phyloP scores from a whole-genome alignment of 2,888 invertebrate species.

The Flexamia atlantica region DNA sequence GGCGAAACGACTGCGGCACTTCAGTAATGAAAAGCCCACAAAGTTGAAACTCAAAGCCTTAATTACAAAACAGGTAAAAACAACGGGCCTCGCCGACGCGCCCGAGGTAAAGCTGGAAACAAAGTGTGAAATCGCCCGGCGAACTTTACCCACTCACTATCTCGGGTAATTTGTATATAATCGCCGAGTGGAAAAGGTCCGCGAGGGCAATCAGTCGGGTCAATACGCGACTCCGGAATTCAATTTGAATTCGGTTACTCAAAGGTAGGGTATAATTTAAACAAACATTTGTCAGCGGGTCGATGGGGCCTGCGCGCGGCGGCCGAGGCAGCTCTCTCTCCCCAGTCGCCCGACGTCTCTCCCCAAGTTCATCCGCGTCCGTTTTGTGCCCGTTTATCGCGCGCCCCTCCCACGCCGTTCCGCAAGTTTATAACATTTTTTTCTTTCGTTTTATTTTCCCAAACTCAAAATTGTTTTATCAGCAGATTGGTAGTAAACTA shows the following conservation, averaged over 20 bases:
- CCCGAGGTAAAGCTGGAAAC: conserved; percentile 6
- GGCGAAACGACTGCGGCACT: not conserved
- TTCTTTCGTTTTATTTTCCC: too few relatives aligned
- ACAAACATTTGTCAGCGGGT: conserved; percentile 55
- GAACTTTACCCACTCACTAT: not conserved
- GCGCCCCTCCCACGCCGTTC: conserved; percentile 11
- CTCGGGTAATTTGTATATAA: not conserved
- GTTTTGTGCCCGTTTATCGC: conserved; percentile 45
- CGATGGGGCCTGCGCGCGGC: conserved; percentile 39
- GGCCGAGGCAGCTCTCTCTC: not conserved
- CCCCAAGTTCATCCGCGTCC: conserved; percentile 16
- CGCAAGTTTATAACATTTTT: conserved; percentile 38
- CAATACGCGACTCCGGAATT: conserved; percentile 26
- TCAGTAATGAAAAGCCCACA: conserved; percentile 6
- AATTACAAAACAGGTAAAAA: conserved; percentile 39
- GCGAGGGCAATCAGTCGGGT: conserved; percentile 34
- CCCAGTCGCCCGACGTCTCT: conserved; percentile 26
- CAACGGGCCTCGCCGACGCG: conserved; percentile 10
- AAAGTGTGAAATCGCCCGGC: conserved; percentile 5
- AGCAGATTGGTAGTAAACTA: too few relatives aligned
- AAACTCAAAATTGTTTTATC: too few relatives aligned
- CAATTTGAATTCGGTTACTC: conserved; percentile 39
- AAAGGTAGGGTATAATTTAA: conserved; percentile 58
- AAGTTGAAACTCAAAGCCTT: conserved; percentile 27
- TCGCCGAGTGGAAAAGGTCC: conserved; percentile 1